Evolutionary conservation across 2,888 invertebrate species (phyloP).

Genomic region (Watsonalla cultraria): DNA sequence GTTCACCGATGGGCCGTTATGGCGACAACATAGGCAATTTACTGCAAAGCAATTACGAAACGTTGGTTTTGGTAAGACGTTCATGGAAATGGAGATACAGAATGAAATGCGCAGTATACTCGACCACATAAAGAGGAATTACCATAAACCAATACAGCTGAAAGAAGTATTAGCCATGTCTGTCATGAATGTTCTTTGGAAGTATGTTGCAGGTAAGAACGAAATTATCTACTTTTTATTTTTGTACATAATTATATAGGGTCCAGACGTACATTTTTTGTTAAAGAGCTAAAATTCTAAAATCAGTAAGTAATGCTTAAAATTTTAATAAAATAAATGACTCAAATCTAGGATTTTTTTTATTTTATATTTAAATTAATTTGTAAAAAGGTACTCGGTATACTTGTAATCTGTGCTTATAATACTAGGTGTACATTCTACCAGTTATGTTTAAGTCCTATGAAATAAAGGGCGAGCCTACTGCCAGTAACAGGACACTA

Average conservation of each 20-base stretch:
- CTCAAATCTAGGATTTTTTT: no score
- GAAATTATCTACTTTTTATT: background rate
- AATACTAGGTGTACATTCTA: no score
- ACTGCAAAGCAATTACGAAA: slow-evolving; percentile 81
- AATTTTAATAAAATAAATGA: no score
- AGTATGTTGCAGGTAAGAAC: slow-evolving; percentile 80
- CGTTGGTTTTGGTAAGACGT: slow-evolving; percentile 80
- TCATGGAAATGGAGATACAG: slow-evolving; percentile 80
- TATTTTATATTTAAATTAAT: no score
- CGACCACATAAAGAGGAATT: slow-evolving; percentile 48
- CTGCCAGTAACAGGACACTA: no score
- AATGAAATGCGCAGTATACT: slow-evolving; percentile 77
- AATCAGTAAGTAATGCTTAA: background rate
- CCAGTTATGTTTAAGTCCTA: no score
- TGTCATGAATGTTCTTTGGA: slow-evolving; percentile 84
- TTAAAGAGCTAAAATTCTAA: no score
- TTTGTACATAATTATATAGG: no score
- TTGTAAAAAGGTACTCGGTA: no score
- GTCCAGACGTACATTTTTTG: no score
- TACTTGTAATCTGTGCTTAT: no score
- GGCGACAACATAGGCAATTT: slow-evolving; percentile 83
- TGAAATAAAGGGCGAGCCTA: no score
- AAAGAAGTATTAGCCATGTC: slow-evolving; percentile 78
- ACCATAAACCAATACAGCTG: slow-evolving; percentile 60
- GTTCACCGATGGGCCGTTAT: slow-evolving; percentile 82